These are phyloP conservation scores for Actinemys pallida DNA, from an alignment of 2,113 vertebrate species.

Conservation along the genomic window DNA sequence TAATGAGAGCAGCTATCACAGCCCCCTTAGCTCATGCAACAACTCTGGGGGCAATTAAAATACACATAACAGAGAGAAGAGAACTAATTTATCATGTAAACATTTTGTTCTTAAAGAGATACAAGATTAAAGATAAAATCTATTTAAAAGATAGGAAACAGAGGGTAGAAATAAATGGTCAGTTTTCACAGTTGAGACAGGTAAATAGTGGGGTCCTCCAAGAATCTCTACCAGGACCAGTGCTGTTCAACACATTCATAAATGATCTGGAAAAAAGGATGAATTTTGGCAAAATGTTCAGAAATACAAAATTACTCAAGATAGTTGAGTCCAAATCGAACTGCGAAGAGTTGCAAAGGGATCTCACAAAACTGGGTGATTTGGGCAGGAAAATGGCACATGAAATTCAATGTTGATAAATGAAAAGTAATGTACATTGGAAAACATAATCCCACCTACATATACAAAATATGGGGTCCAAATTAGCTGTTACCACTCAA, in stretches of 20 bases:
- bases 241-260: not conserved
- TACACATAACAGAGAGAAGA: not conserved
- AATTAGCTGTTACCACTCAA: not conserved
- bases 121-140: not conserved
- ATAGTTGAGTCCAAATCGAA: not conserved
- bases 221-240: not conserved
- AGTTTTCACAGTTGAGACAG: not conserved
- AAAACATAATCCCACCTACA: not conserved
- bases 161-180: not conserved
- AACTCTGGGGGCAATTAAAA: fast-evolving
- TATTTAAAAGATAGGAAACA: not conserved
- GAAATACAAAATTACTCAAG: not conserved
- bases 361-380: not conserved
- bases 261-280: not conserved
- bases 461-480: not conserved
- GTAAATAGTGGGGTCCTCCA: not conserved
- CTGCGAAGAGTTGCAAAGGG: not conserved
- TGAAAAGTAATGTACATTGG: not conserved
- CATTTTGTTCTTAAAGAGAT: not conserved
- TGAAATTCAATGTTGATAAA: not conserved
- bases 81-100: not conserved
- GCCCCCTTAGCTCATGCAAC: fast-evolving
- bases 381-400: not conserved
- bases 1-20: fast-evolving
- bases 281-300: not conserved